phyloP scores from a whole-genome alignment of 2,888 invertebrate species.

The Microdon myrmicae region DNA sequence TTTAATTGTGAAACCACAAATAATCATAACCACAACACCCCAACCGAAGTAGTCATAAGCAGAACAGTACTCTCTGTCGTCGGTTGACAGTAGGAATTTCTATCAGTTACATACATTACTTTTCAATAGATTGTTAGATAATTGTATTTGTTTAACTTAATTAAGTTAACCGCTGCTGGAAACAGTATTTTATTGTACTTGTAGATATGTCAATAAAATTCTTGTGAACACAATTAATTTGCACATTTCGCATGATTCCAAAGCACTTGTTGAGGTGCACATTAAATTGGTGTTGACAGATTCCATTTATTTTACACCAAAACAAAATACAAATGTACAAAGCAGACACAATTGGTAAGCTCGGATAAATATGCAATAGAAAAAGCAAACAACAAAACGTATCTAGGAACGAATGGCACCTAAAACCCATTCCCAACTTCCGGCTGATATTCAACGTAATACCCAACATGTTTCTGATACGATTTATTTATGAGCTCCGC shows the following conservation, averaged over 20 bases:
- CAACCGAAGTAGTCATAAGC: no score
- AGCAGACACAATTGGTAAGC: conserved; percentile 5
- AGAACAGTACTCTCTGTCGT: no score
- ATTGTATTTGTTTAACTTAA: conserved; percentile 44
- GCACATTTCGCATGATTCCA: no score
- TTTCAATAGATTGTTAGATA: no score
- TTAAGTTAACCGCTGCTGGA: conserved; percentile 36
- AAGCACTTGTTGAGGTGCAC: conserved; percentile 1
- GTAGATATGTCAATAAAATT: no score
- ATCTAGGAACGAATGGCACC: conserved; percentile 1
- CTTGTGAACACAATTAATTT: conserved; percentile 24
- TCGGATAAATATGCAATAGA: neutral
- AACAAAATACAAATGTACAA: conserved; percentile 9
- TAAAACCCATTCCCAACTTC: conserved; percentile 30
- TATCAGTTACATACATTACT: no score
- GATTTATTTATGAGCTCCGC: conserved; percentile 44
- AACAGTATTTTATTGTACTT: conserved; percentile 20
- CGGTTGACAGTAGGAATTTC: no score
- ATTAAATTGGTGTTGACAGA: conserved; percentile 28
- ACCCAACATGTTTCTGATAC: conserved; percentile 42
- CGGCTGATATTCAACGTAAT: conserved; percentile 37
- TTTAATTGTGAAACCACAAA: no score
- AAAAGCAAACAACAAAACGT: conserved; percentile 4
- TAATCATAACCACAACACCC: no score
- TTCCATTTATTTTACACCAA: conserved; percentile 26